Base-by-base conservation (phyloP, 2,888 invertebrate genomes). In the Charanyca ferruginea region DNA sequence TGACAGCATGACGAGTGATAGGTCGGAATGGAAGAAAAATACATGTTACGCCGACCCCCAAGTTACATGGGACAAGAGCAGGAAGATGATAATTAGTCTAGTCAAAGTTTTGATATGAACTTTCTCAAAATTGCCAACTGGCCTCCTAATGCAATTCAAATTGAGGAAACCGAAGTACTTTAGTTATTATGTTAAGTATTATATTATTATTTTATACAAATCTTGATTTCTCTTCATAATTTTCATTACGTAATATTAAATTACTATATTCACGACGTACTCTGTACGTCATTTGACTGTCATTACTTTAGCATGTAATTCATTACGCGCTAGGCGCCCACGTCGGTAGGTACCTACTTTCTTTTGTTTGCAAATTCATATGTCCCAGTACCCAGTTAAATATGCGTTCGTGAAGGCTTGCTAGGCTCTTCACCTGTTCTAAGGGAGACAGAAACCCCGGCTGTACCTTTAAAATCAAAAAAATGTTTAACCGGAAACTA, bases 321-420 rank as follows among this genome's bases (percentile, higher is more conserved):
- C 65, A 71, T 75, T 67, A 75, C 16, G 38, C 38, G 52, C 60
- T 22, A 60, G 60, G 66, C 60, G 59, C 32, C 52, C 38, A 58
- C 70, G 52, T 57, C 47, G 47, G 25, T 67, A 71, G 47, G 25
- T 67, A 71, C 38, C 16, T 16, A 38, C 57, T 53, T 48, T 53
- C 67, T 53, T 74, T 75, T 71, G 68, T 75, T 54, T 67, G 71
- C 68, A 67, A 71, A 75, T 71, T 58, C 58, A 57, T 53, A 38
- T 67, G 49, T 13, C 63, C 28, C 38, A 35, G 11, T 11, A 35
- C 35, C 35, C 9, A 38, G 16, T 38, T 16, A 32, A 38, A 38
- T 38, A 38, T 38, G 38, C 16, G 16, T 1, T 38, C 13, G 7
- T 32, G 38, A 38, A 38, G 38, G 16, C 38, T 38, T 38, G 16